These are phyloP conservation scores for Spicauda simplicius DNA, from an alignment of 2,888 invertebrate species.

Conservation along the genomic window DNA sequence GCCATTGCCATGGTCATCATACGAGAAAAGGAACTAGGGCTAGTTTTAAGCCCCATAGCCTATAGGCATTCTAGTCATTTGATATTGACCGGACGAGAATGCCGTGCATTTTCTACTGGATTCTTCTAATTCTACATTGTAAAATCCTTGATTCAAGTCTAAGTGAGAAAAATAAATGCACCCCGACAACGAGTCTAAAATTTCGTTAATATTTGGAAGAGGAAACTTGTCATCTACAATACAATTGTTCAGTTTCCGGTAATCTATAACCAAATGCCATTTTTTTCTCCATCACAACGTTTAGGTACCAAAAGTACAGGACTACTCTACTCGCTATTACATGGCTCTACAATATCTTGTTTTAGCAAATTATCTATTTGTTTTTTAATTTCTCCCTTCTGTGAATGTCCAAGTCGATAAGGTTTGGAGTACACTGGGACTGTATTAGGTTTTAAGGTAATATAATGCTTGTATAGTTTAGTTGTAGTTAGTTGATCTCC, in stretches of 20 bases:
- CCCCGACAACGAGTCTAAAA: no score
- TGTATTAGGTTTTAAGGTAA: constrained; percentile 34
- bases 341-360: constrained; percentile 26
- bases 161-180: constrained; percentile 19
- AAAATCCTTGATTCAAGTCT: no score
- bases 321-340: constrained; percentile 33
- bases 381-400: constrained; percentile 35
- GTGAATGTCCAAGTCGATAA: constrained; percentile 35
- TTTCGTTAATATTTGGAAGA: no score
- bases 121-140: no score
- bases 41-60: no score
- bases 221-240: no score
- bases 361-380: constrained; percentile 36
- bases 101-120: no score
- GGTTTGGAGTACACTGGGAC: constrained; percentile 38
- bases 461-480: constrained; percentile 35
- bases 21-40: no score
- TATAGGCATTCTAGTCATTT: no score
- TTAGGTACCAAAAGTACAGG: constrained; percentile 36
- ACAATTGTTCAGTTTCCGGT: no score
- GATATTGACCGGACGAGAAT: no score
- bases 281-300: constrained; percentile 35
- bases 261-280: constrained; percentile 32
- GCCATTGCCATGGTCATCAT: no score
- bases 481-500: constrained; percentile 38